Base-by-base conservation (phyloP, 2,113 vertebrate species). In the Poecile atricapillus region DNA sequence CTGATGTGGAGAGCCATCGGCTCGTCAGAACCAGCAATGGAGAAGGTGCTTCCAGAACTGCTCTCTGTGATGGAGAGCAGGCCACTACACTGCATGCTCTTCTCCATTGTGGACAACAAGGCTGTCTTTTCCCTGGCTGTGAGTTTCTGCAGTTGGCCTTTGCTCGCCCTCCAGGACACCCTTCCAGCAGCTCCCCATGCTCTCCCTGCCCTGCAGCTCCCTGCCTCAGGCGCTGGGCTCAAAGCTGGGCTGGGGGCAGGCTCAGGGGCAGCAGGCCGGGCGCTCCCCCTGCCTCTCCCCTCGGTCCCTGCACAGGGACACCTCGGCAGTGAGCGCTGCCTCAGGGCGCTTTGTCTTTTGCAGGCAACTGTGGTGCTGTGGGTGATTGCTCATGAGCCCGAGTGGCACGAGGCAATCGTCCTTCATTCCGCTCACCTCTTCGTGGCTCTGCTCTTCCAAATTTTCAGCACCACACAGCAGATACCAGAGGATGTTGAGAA, bases 391-490 rank as follows among this genome's bases (percentile, higher is more conserved):
- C 56, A 35, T 6, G 2, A 9, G 22, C 9, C 17, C 3, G 2
- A 6, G 27, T 25, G 11, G 9, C 15, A 16, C 9, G 6, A 10
- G 3, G 16, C 16, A 1, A 9, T 25, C 9, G 4, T 11, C 27
- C 35, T 3, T 14, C 10, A 37, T 15, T 50, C n/a, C 0, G 10
- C 33, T 33, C 5, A 8, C 6, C 15, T 80, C 5, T 19, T 67
- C 4, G 27, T 65, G 33, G 33, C 33, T 65, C 77, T 65, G 49
- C 77, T 80, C 50, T 79, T 65, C 11, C 49, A 79, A 10, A 5
- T 55, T 11, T 18, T 43, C 39, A 17, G 12, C 15, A 79, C 11
- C 24, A 30, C 37, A 35, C 2, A 35, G 49, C 37, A 44, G 24
- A 44, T 44, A 7, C 6, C 60, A 35, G 5, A 35, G 9, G 24